Evolutionary conservation across 2,888 invertebrate species (phyloP).

Genomic region (Thymelicus lineola): DNA sequence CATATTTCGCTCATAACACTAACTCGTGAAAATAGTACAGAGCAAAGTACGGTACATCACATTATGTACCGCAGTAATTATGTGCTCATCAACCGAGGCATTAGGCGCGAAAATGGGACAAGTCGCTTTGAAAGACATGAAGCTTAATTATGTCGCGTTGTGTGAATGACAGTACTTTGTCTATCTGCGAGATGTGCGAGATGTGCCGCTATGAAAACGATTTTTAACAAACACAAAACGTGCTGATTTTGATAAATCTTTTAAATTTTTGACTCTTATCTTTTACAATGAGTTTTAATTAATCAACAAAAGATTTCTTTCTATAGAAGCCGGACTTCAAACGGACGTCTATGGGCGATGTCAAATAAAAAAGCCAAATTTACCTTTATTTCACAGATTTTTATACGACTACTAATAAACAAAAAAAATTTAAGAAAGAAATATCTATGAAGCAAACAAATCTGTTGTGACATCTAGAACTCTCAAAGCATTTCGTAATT

Average conservation of each 20-base stretch:
- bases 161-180: conserved; percentile 10
- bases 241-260: not conserved
- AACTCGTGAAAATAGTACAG: conserved; percentile 1
- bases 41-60: conserved; percentile 6
- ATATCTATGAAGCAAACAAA: too few relatives aligned
- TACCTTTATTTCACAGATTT: too few relatives aligned
- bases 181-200: not conserved
- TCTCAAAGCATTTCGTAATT: too few relatives aligned
- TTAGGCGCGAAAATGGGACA: conserved; percentile 16
- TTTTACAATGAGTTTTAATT: too few relatives aligned
- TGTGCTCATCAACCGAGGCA: conserved; percentile 18
- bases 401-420: too few relatives aligned
- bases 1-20: conserved; percentile 4
- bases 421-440: too few relatives aligned
- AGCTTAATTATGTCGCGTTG: conserved; percentile 16
- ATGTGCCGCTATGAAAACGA: not conserved
- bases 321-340: too few relatives aligned
- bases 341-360: too few relatives aligned
- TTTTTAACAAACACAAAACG: not conserved
- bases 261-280: too few relatives aligned
- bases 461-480: too few relatives aligned
- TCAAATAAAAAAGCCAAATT: too few relatives aligned
- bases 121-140: conserved; percentile 18
- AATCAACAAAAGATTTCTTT: too few relatives aligned
- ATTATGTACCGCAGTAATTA: conserved; percentile 18